Evolutionary conservation across 2,888 invertebrate genomes (phyloP).

Genomic region (Chorisops tibialis): DNA sequence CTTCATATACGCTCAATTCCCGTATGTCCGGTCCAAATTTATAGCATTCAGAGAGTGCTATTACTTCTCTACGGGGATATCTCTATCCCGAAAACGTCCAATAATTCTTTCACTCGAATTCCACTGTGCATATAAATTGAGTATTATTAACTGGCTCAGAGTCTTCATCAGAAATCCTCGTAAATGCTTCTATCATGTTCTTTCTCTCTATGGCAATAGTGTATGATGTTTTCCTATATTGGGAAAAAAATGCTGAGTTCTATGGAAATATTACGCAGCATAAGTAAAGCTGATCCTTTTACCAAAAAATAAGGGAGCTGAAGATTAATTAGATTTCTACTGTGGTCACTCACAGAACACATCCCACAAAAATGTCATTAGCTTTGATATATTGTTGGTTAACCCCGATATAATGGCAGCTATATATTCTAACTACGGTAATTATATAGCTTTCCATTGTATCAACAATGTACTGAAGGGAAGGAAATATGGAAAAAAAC

Average conservation of each 20-base stretch:
- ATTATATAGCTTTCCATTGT: too few species aligned
- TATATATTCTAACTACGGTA: too few species aligned
- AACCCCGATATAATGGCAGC: neutral
- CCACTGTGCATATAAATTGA: slow-evolving; percentile 26
- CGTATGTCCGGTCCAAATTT: slow-evolving; percentile 20
- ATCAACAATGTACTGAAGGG: too few species aligned
- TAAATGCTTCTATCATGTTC: neutral
- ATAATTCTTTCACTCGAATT: slow-evolving; percentile 21
- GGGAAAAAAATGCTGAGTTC: neutral
- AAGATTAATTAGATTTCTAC: slow-evolving; percentile 22
- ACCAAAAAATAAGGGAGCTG: neutral
- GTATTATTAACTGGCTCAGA: slow-evolving; percentile 21
- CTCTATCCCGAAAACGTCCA: slow-evolving; percentile 14
- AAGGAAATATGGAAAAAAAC: too few species aligned
- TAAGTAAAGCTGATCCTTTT: too few species aligned
- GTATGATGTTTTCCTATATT: neutral
- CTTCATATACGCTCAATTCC: slow-evolving; percentile 1
- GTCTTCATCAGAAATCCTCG: slow-evolving; percentile 8
- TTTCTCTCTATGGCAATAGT: neutral
- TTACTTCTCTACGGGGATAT: slow-evolving; percentile 4
- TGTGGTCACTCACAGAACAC: slow-evolving; percentile 13
- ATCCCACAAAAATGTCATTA: slow-evolving; percentile 23
- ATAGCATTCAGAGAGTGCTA: slow-evolving; percentile 10
- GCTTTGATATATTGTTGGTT: slow-evolving; percentile 21
- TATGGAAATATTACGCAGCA: neutral